Base-by-base conservation (phyloP, 2,797 vertebrate species). In the Tarsius wallacei region DNA sequence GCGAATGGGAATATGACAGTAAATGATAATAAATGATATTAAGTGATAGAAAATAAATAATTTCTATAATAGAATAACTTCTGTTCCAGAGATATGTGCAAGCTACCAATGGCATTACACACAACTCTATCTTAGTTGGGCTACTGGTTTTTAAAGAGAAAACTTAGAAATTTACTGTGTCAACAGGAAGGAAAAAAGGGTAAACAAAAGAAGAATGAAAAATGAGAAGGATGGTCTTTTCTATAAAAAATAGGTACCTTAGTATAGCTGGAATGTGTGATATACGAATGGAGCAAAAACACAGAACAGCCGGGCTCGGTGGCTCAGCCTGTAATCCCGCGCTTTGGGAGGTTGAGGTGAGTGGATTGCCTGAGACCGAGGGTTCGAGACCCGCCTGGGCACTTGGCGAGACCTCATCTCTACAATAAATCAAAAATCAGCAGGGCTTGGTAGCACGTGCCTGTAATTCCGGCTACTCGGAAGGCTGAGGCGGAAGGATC, bases 211-310 rank as follows among this genome's bases (percentile, higher is more conserved):
- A 16, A n/a, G 2, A 16, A 59, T 31, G 24, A 59, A 55, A 42
- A 80, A 55, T 51, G 70, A 94, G 21, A 74, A 26, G 42, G 10
- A 22, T n/a, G 16, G 7, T 1, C 11, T 91, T 87, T 95, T 76
- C 21, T 61, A 66, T 19, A 78, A 96, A 87, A 55, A 57, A 76
- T 55, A 86, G 73, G 19, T n/a, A 83, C 16, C 83, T 74, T 76
- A 51, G 26, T 19, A 31, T 31, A 76, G 22, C 14, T 87, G 16
- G 24, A 71, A 31, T 8, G 2, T 59, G 26, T 68, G 22, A 15
- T 70, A 16, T 55, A 33, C n/a, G 26, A 12, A 6, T 61, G 24
- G 12, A 33, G 31, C 33, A 73, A 83, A 78, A 86, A 11, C 42
- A 42, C 42, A 42, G 42, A 42, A 42, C 42, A 3, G 5, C 42